Base-by-base conservation (phyloP, 2,113 vertebrate species). In the Pedetes capensis region DNA sequence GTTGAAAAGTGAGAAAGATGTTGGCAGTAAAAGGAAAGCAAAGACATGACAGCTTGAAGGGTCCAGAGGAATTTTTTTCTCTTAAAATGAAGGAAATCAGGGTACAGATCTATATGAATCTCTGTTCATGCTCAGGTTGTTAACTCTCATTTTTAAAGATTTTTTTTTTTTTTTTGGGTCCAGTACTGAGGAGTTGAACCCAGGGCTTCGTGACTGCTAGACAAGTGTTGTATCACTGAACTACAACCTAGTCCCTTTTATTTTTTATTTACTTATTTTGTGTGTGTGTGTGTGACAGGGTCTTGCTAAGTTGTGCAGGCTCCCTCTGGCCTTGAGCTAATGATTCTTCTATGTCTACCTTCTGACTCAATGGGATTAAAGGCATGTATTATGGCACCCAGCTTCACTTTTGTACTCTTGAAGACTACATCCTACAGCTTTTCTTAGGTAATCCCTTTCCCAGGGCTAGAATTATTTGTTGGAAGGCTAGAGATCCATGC, bases 1-100 rank as follows among this genome's bases (percentile, higher is more conserved):
- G n/a, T 29, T 89, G 27, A 84, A 93, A 69, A 37, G 8, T 86
- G n/a, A 78, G n/a, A 69, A 88, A 94, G 47, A 85, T 82, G 23
- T 22, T 47, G n/a, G 61, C 5, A 80, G 17, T 49, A 91, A 89
- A 81, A 29, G 10, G 66, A 76, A 82, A 51, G 39, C 68, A 34
- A 85, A 32, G 34, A 76, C 61, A 14, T 64, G 32, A 57, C 27
- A 66, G 66, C 10, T 37, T 79, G 5, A 80, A 32, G 55, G 20
- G 71, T 39, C 49, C 25, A 81, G 25, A 68, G 34, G 39, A 57
- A 39, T 53, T 34, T 49, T 32, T 44, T 59, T 63, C 42, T 68
- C 71, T 68, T 66, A 88, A 72, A 82, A 39, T 32, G 32, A 53
- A 89, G 25, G 17, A 68, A 76, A 84, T 66, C 13, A 82, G 37